These are phyloP conservation scores for Ypsolopha scabrella DNA, from an alignment of 2,888 invertebrate species.

Conservation along the genomic window DNA sequence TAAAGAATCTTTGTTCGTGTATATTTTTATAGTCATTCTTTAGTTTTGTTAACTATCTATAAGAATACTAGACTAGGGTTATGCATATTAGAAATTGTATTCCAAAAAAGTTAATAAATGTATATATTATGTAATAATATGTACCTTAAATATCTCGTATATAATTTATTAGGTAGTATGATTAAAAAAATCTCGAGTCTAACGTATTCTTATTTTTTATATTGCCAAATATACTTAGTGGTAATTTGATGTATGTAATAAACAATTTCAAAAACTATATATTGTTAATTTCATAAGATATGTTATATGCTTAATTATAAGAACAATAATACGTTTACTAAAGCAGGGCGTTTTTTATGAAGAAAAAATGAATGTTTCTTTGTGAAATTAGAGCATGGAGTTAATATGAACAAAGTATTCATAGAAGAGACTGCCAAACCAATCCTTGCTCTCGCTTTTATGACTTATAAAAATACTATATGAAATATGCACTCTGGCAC, in stretches of 20 bases:
- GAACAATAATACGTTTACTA: background rate
- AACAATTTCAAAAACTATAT: background rate
- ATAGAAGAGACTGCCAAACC: background rate
- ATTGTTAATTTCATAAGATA: background rate
- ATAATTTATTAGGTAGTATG: constrained; percentile 41
- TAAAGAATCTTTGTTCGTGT: no score
- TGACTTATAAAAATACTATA: no score
- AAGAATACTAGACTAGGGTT: no score
- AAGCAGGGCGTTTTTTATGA: background rate
- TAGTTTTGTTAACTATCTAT: no score
- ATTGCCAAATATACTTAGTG: constrained; percentile 68
- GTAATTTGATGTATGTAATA: constrained; percentile 53
- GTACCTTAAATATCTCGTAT: constrained; percentile 6
- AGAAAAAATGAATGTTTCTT: background rate
- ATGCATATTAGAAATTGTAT: constrained; percentile 20
- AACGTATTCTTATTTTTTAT: constrained; percentile 67
- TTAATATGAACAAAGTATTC: background rate
- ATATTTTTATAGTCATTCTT: no score
- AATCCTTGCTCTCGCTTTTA: background rate
- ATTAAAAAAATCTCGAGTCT: constrained; percentile 53
- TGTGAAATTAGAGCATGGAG: background rate
- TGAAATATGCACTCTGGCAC: no score
- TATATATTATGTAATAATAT: constrained; percentile 18
- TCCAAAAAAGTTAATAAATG: constrained; percentile 21
- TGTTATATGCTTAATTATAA: background rate